phyloP scores from a whole-genome alignment of 2,797 vertebrate species.

The Ctenosaura bakeri region DNA sequence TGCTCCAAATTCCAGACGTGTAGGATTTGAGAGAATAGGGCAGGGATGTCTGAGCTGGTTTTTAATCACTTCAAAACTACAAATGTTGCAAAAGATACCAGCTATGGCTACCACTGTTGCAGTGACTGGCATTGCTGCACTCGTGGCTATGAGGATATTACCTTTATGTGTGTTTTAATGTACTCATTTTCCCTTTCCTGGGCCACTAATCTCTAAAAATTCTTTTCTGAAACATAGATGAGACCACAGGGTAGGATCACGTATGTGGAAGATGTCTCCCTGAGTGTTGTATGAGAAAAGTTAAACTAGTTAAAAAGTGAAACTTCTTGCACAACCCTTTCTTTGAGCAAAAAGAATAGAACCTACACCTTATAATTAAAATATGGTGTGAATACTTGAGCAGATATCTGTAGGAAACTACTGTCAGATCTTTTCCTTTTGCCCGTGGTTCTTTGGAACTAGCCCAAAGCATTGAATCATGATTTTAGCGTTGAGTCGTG shows the following conservation, averaged over 20 bases:
- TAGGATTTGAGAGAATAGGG: slow-evolving; percentile 12
- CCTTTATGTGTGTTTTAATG: neutral
- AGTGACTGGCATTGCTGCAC: neutral
- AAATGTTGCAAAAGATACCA: neutral
- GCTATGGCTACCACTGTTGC: neutral
- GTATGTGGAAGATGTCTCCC: neutral
- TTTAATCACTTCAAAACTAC: slow-evolving; percentile 2
- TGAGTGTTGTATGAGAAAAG: neutral
- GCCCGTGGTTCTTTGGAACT: neutral
- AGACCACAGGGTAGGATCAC: neutral
- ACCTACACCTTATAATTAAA: neutral
- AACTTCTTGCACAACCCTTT: neutral
- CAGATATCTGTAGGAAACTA: neutral
- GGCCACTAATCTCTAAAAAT: neutral
- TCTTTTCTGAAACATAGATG: neutral
- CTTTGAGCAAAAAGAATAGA: neutral
- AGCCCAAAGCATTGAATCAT: neutral
- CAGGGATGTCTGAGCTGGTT: slow-evolving; percentile 6
- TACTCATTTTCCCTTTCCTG: neutral
- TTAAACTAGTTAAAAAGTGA: neutral
- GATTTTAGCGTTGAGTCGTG: neutral
- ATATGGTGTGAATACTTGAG: neutral
- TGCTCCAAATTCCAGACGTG: slow-evolving; percentile 4
- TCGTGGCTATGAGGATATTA: neutral
- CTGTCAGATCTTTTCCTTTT: neutral